Conservation (phyloP, 2,888 invertebrate genomes). For the Leucophora obtusa region DNA sequence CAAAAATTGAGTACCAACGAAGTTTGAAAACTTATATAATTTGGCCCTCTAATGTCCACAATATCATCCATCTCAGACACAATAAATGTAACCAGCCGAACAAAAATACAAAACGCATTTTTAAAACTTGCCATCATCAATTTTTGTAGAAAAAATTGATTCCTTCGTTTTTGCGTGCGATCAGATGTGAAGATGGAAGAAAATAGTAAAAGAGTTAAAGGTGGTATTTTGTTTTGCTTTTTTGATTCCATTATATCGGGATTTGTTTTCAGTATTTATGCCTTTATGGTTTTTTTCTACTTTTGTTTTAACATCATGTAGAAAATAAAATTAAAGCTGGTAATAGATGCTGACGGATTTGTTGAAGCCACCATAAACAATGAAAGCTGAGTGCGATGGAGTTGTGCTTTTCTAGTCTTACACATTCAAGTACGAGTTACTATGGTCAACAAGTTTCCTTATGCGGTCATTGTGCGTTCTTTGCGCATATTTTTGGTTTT, state of each 20-base stretch:
- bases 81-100: not conserved
- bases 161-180: not conserved
- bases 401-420: constrained; percentile 14
- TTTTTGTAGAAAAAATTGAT: constrained; percentile 6
- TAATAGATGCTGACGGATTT: constrained; percentile 66
- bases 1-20: no score
- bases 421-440: constrained; percentile 36
- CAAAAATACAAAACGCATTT: not conserved
- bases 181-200: constrained; percentile 8
- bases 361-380: constrained; percentile 62
- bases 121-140: constrained; percentile 8
- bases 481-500: constrained; percentile 26
- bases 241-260: constrained; percentile 39
- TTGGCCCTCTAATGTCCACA: no score
- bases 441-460: constrained; percentile 63
- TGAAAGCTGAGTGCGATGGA: constrained; percentile 6
- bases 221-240: constrained; percentile 30
- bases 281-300: constrained; percentile 8
- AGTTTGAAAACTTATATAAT: no score
- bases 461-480: constrained; percentile 59
- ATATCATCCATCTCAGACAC: not conserved
- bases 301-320: constrained; percentile 39
- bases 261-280: constrained; percentile 39
- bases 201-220: constrained; percentile 24
- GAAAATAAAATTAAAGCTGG: constrained; percentile 66